Evolutionary conservation across 2,797 vertebrate species (phyloP), one percentile per base, ranked within the genome.

Genomic region (Chrysocyon brachyurus): DNA sequence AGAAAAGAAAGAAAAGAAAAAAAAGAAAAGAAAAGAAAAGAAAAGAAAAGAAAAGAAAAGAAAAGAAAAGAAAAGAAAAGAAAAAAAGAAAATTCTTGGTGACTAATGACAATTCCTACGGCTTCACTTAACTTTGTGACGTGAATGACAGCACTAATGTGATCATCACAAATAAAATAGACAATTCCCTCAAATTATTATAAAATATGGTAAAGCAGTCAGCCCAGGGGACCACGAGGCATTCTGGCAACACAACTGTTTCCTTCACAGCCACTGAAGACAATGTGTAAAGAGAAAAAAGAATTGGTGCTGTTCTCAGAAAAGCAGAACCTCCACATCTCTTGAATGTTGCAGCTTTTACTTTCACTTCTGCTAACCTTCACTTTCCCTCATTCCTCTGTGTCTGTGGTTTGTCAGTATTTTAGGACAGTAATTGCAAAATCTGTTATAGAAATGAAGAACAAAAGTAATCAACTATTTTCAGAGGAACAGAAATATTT

Each of bases 401-500:
- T 46, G 33, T 70, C 26, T 12, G 9, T 22, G 2, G 4, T 64
- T 33, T 61, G 46, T 68, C n/a, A 14, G 9, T 82, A 57, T 68
- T 90, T 95, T 87, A 95, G 40, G 56, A 82, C 1, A 59, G 15
- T 78, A 77, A 87, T 87, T 95, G 72, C 6, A 22, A 94, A 87
- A 72, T 84, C 19, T 24, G 21, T 28, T 40, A 14, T 24, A 40
- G 6, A 94, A 78, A 64, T 73, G 49, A 87, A 91, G 56, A 72
- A 84, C 28, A 56, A 33, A 61, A 70, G 40, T 24, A 85, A 14
- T 75, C 9, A 90, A 28, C 61, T 77, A 31, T 61, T 91, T 63
- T 83, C 19, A 77, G n/a, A 78, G 63, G 70, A 87, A 63, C 7
- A 31, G 31, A 91, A 68, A 1, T 19, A n/a, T 14, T 24, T 77